Base-by-base conservation (phyloP, 2,797 vertebrate species). In the Phyllotis vaccarum region DNA sequence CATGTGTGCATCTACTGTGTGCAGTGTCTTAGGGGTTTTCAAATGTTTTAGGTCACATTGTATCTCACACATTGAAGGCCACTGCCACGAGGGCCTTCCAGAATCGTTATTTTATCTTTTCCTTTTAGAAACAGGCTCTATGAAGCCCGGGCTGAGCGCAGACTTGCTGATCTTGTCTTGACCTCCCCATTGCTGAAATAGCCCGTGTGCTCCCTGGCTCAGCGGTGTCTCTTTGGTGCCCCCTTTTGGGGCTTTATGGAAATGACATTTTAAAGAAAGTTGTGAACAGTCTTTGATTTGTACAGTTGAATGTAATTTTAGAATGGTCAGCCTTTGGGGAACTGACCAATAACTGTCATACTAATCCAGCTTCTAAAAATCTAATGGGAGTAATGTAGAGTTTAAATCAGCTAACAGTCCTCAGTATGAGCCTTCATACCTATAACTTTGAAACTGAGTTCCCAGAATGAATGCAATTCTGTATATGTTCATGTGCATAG, bases 401-500 rank as follows among this genome's bases (percentile, higher is more conserved):
- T 52, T 54, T 14, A 82, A 90, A 43, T 34, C 29, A 17, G 37
- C 93, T 80, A 6, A 29, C 0, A 3, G 43, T 64, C 52, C 34
- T 83, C 31, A 72, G 29, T 29, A 1, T 17, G 43, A 46, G 19
- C 60, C 52, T 78, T 52, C 16, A 37, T 70, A 24, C 78, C 82
- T 52, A 16, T 11, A 14, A 0, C 56, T 68, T 54, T 16, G 79
- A n/a, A 40, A 8, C 13, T 0, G n/a, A 31, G 13, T 40, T 29
- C 6, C 72, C 19, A 9, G 40, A 17, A 8, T 2, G 2, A 34
- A 29, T 27, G 0, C 40, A 80, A 8, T 8, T 16, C 17, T 0
- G 62, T 10, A 0, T 3, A 0, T 34, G 17, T 27, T 11, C 9
- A n/a, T n/a, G 0, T 3, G 29, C 34, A 14, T 17, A 13, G 0